Evolutionary conservation across 2,113 vertebrate genomes (phyloP), one percentile per base, ranked within the genome.

Genomic region (Peromyscus californicus): DNA sequence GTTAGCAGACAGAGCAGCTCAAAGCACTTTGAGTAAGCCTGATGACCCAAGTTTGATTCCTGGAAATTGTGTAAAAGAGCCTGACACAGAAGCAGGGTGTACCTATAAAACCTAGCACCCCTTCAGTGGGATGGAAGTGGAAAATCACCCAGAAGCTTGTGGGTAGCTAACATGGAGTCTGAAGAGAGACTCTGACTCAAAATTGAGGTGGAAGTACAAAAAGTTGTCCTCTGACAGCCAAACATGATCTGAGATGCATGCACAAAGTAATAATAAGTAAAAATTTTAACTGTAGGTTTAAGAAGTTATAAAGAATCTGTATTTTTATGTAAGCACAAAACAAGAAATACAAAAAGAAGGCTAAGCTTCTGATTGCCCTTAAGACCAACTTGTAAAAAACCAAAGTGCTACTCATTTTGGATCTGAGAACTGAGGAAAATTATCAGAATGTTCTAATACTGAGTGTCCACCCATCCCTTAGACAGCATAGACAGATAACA

Each of bases 281-380:
- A 67, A 45, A 57, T 90, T 75, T 90, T 93, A 94, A 92, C n/a
- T n/a, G 0, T 54, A 87, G 69, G 21, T 74, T 36, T 92, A 67
- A 96, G 5, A 39, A 17, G 24, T 61, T 79, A 86, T 70, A 59
- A 93, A 80, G 36, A 89, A 85, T 31, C 61, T 11, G 0, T 48
- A 4, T 78, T 91, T 93, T 83, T 78, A n/a, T 82, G 15, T 83
- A 95, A 90, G 39, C 57, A 61, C 7, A 33, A 89, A 89, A 82
- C 91, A 89, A 83, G 42, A 10, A 76, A 79, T 36, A 82, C 63
- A 39, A 80, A 42, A 91, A 69, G 51, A 51, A 90, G 59, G 85
- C 9, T 36, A 69, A 92, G 90, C 22, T 78, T 29, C 24, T 90
- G 57, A 10, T 61, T 84, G 91, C 24, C 26, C 45, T 82, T 91